A percentile compares a stretch with the other conserved stretches of the same genome.
Evolutionary conservation across 2,888 invertebrate species (phyloP).

Genomic region (Tachina lurida): DNA sequence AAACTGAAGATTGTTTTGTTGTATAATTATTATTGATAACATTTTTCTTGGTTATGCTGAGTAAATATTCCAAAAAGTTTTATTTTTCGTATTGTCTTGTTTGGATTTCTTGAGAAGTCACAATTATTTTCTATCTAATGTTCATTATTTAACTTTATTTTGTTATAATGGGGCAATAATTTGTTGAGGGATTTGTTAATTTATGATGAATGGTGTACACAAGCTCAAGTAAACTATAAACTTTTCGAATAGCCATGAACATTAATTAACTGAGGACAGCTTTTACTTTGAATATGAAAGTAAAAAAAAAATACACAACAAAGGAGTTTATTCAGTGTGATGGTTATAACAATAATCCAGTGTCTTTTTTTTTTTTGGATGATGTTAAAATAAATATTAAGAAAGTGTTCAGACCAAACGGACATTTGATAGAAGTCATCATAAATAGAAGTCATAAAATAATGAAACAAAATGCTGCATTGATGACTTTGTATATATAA

Average conservation of each 20-base stretch:
- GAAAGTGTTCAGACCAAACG: no score
- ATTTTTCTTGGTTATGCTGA: constrained; percentile 33
- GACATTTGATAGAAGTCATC: no score
- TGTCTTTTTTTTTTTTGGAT: no score
- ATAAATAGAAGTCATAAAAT: no score
- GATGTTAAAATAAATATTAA: no score
- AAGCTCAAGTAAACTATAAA: constrained; percentile 27
- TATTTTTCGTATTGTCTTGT: not conserved
- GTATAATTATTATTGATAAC: constrained; percentile 59
- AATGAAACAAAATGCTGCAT: no score
- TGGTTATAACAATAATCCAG: no score
- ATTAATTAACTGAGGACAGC: no score
- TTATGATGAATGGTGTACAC: constrained; percentile 41
- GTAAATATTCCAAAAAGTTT: constrained; percentile 1
- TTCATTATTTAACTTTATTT: constrained; percentile 30
- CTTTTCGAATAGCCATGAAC: not conserved
- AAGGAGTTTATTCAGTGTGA: no score
- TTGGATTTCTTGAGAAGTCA: not conserved
- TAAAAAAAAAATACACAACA: no score
- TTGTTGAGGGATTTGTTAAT: constrained; percentile 52
- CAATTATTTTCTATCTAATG: not conserved
- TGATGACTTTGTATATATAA: no score
- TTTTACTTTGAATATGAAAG: no score
- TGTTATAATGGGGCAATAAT: constrained; percentile 54
- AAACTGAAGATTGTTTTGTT: constrained; percentile 42